phyloP scores from a whole-genome alignment of 1,140 invertebrate species.

The Drosophila kohkoa region DNA sequence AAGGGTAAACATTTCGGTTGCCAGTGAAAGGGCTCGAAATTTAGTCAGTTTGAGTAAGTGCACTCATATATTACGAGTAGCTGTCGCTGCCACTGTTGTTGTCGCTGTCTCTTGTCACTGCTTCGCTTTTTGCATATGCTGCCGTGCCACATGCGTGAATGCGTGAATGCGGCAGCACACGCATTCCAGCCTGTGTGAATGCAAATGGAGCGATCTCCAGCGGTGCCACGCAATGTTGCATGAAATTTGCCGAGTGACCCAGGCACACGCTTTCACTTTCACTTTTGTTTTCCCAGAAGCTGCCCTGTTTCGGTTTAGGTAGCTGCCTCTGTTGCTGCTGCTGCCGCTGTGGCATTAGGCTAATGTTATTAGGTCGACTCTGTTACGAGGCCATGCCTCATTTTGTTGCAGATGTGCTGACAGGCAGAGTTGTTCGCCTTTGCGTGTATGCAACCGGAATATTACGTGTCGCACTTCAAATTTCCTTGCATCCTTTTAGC shows the following conservation, averaged over 20 bases:
- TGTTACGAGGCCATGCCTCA: conserved; percentile 59
- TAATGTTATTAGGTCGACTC: conserved; percentile 71
- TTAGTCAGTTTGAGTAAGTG: conserved; percentile 82
- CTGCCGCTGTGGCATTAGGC: conserved; percentile 38
- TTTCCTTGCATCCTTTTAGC: conserved; percentile 59
- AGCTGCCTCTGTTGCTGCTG: conserved; percentile 42
- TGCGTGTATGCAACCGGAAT: conserved; percentile 51
- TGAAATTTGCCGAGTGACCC: conserved; percentile 65
- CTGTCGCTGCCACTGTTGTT: conserved; percentile 4
- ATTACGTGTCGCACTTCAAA: conserved; percentile 74
- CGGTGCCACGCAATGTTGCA: conserved; percentile 72
- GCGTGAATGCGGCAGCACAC: conserved; percentile 41
- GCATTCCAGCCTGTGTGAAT: conserved; percentile 7
- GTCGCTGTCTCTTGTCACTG: neutral
- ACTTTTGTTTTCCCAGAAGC: conserved; percentile 29
- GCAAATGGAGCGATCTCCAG: conserved; percentile 65
- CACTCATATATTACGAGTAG: conserved; percentile 70
- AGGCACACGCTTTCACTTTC: conserved; percentile 77
- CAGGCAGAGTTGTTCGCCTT: conserved; percentile 41
- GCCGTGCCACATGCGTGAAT: conserved; percentile 34
- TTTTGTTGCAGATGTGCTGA: conserved; percentile 77
- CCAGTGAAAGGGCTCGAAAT: conserved; percentile 54
- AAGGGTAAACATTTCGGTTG: conserved; percentile 76
- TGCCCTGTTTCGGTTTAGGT: conserved; percentile 45
- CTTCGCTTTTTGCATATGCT: conserved; percentile 6